Evolutionary conservation across 2,113 vertebrate genomes (phyloP).

Genomic region (Cynocephalus volans): DNA sequence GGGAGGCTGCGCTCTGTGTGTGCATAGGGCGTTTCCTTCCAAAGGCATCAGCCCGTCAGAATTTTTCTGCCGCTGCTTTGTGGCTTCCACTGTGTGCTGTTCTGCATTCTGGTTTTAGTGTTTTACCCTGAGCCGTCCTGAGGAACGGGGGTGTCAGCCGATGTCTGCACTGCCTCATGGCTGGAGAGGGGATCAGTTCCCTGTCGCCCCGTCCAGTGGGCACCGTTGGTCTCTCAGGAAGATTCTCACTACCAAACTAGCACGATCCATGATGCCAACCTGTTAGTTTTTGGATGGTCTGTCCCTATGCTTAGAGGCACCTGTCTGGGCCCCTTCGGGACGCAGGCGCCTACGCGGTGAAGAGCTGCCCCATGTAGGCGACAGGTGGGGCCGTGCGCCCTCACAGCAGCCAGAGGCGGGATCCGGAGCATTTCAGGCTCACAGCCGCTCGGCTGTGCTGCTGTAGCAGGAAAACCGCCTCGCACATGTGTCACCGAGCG

Average conservation of each 20-base stretch:
- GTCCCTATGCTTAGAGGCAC: not conserved
- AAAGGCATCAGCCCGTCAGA: not conserved
- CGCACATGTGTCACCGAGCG: not conserved
- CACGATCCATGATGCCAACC: no score
- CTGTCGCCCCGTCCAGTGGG: no score
- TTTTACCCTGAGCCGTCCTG: not conserved
- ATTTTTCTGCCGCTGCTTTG: not conserved
- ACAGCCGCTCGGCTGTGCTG: no score
- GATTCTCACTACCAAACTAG: not conserved
- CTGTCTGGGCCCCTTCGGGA: not conserved
- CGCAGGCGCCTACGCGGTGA: not conserved
- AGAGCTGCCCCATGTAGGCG: not conserved
- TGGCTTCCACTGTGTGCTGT: fast-evolving
- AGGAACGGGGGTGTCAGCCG: fast-evolving
- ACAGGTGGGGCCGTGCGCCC: not conserved
- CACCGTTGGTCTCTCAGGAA: fast-evolving
- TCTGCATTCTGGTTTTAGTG: not conserved
- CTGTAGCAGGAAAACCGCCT: not conserved
- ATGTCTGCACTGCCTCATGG: fast-evolving
- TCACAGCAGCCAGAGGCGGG: not conserved
- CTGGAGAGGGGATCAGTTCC: fast-evolving
- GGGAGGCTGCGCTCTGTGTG: not conserved
- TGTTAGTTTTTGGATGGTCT: not conserved
- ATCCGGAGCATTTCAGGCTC: no score
- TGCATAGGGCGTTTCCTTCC: not conserved